Evolutionary conservation across 2,797 vertebrate genomes (phyloP).

Genomic region (Brotula barbata): DNA sequence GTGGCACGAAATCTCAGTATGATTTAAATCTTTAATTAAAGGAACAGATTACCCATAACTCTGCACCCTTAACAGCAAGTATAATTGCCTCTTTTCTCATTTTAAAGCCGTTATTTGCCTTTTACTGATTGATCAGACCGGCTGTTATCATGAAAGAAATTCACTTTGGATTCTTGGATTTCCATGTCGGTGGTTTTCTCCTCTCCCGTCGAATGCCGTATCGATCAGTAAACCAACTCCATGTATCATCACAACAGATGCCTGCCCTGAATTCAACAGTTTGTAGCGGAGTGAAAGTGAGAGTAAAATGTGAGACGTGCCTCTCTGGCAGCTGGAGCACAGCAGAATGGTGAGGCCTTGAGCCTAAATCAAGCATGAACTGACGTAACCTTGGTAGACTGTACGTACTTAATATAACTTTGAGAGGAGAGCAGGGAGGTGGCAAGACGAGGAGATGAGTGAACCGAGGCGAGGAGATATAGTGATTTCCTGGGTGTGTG

Average conservation of each 20-base stretch:
- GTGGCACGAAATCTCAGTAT: background rate
- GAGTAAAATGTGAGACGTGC: background rate
- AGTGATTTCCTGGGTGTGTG: background rate
- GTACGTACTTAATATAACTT: conserved; percentile 50
- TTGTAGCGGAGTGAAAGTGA: background rate
- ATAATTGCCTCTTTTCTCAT: too few relatives aligned
- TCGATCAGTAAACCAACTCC: background rate
- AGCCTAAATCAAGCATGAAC: conserved; percentile 43
- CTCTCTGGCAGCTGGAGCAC: conserved; percentile 4
- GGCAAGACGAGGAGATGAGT: background rate
- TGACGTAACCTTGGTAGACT: conserved; percentile 13
- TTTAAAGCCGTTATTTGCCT: too few relatives aligned
- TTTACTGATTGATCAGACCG: too few relatives aligned
- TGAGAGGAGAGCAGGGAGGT: conserved; percentile 1
- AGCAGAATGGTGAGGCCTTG: conserved; percentile 20
- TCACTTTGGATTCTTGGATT: too few relatives aligned
- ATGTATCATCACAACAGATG: background rate
- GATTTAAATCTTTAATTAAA: background rate
- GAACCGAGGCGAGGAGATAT: conserved; percentile 11
- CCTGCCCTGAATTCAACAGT: background rate
- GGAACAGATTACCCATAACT: background rate
- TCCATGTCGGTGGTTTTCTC: too few relatives aligned
- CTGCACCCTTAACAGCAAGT: too few relatives aligned
- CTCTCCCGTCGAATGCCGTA: background rate
- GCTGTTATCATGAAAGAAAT: too few relatives aligned